Conservation (phyloP, 1,140 invertebrate genomes). For the Asbolus verrucosus region DNA sequence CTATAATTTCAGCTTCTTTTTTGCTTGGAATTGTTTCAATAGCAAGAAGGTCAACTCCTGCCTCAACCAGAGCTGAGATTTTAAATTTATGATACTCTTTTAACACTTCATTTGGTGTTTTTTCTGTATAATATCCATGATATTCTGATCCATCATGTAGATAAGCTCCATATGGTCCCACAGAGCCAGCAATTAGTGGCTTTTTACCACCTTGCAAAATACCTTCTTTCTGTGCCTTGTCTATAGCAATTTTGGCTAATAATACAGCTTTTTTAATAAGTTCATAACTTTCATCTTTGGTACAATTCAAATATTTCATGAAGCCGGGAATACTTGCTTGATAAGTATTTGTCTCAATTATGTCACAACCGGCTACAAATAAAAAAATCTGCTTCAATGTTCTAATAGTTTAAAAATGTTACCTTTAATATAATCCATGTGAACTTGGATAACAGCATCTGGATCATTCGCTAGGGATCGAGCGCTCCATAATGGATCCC, state of each 20-base stretch:
- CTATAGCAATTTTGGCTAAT: conserved; percentile 64
- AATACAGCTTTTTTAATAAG: conserved; percentile 68
- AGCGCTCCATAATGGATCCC: conserved; percentile 69
- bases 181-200: conserved; percentile 69
- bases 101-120: conserved; percentile 67
- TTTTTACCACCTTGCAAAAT: conserved; percentile 52
- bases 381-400: no score
- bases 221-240: conserved; percentile 47
- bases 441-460: conserved; percentile 66
- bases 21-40: conserved; percentile 76
- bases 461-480: conserved; percentile 65
- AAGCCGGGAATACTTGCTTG: conserved; percentile 73
- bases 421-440: conserved; percentile 68
- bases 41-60: conserved; percentile 71
- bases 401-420: conserved; percentile 2
- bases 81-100: conserved; percentile 72
- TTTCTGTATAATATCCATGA: conserved; percentile 71
- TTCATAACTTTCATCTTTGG: conserved; percentile 64
- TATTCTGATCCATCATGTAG: conserved; percentile 78
- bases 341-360: conserved; percentile 74
- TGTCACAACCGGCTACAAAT: conserved; percentile 68
- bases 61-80: conserved; percentile 68
- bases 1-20: conserved; percentile 70
- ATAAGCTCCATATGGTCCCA: conserved; percentile 76
- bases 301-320: conserved; percentile 66